phyloP scores from a whole-genome alignment of 2,888 invertebrate species.

The Tanytarsus gracilentus region DNA sequence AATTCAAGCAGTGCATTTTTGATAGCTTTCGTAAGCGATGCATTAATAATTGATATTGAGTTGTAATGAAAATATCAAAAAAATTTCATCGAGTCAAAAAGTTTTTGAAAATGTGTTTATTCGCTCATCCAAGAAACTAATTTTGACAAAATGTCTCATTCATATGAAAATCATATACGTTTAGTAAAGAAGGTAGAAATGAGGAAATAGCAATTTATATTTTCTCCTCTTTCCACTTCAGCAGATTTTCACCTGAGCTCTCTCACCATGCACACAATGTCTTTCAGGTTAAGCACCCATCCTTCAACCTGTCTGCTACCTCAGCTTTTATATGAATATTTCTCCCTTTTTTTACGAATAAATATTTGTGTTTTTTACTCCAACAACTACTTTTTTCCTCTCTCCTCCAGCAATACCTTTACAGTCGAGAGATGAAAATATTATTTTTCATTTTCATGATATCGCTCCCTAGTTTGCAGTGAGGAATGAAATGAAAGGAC shows the following conservation, averaged over 20 bases:
- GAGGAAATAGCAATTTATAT: slow-evolving; percentile 20
- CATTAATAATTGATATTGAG: no score
- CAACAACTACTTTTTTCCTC: background rate
- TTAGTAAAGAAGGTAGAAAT: background rate
- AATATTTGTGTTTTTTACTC: background rate
- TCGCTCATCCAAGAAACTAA: background rate
- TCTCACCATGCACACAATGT: no score
- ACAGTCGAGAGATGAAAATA: no score
- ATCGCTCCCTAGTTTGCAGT: background rate
- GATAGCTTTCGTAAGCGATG: no score
- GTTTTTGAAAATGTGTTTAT: background rate
- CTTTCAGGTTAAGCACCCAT: no score
- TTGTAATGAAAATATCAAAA: no score
- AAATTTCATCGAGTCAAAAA: no score
- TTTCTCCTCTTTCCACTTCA: background rate
- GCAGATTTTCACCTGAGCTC: slow-evolving; percentile 13
- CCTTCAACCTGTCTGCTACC: no score
- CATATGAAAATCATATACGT: background rate
- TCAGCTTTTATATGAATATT: no score
- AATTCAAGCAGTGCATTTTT: no score
- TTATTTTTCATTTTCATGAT: background rate
- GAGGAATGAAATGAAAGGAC: background rate
- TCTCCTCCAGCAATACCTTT: no score
- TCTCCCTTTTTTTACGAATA: background rate
- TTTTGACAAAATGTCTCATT: background rate